phyloP scores from a whole-genome alignment of 2,113 vertebrate genomes.

The Chloropsis cyanopogon region DNA sequence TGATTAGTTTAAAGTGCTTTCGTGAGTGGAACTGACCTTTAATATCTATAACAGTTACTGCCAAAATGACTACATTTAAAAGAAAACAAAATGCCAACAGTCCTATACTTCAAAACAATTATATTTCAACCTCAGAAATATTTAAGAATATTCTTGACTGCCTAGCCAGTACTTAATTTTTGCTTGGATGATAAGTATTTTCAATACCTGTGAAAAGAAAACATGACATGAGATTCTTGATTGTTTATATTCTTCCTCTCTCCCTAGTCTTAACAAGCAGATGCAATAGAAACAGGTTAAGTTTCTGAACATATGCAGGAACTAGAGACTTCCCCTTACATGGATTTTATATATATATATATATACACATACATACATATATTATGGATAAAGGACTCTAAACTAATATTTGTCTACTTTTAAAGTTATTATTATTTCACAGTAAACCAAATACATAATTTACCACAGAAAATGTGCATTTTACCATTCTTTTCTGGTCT shows the following conservation, averaged over 20 bases:
- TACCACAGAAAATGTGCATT: neutral
- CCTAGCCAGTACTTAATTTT: neutral
- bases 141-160: neutral
- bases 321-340: neutral
- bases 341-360: no score
- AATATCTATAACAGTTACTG: neutral
- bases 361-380: no score
- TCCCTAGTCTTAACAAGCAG: neutral
- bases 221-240: neutral
- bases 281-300: neutral
- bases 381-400: neutral
- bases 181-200: neutral
- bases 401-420: neutral
- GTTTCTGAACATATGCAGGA: neutral
- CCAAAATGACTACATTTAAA: neutral
- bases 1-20: neutral
- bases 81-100: neutral
- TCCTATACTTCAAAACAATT: neutral
- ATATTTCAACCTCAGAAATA: neutral
- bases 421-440: neutral
- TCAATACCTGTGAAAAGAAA: neutral
- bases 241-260: neutral
- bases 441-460: neutral
- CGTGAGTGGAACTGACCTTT: slow-evolving; percentile 18
- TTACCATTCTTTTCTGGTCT: neutral